phyloP scores from a whole-genome alignment of 2,113 vertebrate genomes.

The Zosterops hypoxanthus region DNA sequence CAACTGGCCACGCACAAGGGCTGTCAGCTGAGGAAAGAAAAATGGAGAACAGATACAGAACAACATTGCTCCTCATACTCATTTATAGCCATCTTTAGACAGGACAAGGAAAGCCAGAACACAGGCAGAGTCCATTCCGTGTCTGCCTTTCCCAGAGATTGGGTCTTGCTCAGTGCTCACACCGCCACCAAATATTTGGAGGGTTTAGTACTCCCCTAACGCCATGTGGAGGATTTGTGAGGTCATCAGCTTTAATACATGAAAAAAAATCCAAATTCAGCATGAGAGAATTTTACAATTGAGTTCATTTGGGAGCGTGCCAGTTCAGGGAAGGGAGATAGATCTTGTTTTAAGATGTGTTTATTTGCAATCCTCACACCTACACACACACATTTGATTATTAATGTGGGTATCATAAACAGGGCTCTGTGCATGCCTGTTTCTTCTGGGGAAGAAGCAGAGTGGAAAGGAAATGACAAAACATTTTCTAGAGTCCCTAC shows the following conservation, averaged over 20 bases:
- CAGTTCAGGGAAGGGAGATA: neutral
- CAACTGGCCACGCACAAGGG: neutral
- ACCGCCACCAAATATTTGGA: neutral
- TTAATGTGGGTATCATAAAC: neutral
- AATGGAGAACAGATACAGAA: neutral
- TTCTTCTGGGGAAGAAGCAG: neutral
- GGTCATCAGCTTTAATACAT: neutral
- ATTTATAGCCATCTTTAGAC: neutral
- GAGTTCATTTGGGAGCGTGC: neutral
- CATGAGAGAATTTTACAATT: neutral
- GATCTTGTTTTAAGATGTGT: slow-evolving; percentile 47
- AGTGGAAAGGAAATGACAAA: slow-evolving; percentile 7
- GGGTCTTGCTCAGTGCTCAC: neutral
- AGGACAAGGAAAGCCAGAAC: neutral
- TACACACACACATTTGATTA: neutral
- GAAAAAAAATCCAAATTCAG: neutral
- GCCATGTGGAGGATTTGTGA: neutral
- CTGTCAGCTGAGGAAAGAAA: neutral
- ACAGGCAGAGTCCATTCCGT: rapidly evolving
- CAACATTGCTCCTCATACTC: neutral
- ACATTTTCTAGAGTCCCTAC: neutral
- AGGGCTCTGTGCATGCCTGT: neutral
- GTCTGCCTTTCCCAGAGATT: neutral
- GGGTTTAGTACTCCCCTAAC: neutral
- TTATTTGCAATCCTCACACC: slow-evolving; percentile 37